Conservation (phyloP, 2,113 vertebrate genomes). For the Anoura caudifer region DNA sequence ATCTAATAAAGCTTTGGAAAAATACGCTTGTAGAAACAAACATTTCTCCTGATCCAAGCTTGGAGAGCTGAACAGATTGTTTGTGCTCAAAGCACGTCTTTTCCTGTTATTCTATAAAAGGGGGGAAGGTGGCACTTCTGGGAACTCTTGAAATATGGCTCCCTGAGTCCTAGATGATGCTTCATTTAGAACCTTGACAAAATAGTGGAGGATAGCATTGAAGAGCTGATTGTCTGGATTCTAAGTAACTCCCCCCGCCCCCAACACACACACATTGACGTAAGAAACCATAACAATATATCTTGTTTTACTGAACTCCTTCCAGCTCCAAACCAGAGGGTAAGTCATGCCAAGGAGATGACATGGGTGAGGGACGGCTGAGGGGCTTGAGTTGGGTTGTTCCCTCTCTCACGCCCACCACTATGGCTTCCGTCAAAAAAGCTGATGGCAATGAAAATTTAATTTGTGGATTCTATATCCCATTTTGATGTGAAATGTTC, state of each 20-base stretch:
- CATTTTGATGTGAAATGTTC: background rate
- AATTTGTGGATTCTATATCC: background rate
- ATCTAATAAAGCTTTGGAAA: background rate
- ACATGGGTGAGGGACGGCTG: background rate
- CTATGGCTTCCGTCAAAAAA: background rate
- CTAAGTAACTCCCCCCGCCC: background rate
- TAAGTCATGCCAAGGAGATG: background rate
- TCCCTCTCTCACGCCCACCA: background rate
- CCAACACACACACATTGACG: background rate
- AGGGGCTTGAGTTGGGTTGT: background rate
- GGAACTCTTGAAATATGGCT: constrained; percentile 63
- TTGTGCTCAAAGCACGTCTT: constrained; percentile 35
- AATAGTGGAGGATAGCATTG: background rate
- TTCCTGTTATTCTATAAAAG: constrained; percentile 41
- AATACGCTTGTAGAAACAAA: constrained; percentile 20
- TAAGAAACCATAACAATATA: constrained; percentile 10
- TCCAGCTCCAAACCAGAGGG: background rate
- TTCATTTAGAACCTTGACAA: constrained; percentile 61
- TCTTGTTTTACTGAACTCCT: constrained; percentile 37
- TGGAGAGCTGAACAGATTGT: background rate
- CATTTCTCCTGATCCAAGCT: background rate
- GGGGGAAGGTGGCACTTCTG: constrained; percentile 57
- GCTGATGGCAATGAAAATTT: background rate
- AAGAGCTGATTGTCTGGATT: background rate
- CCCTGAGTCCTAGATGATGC: constrained; percentile 25